phyloP scores from a whole-genome alignment of 2,113 vertebrate genomes.

The Lates calcarifer region DNA sequence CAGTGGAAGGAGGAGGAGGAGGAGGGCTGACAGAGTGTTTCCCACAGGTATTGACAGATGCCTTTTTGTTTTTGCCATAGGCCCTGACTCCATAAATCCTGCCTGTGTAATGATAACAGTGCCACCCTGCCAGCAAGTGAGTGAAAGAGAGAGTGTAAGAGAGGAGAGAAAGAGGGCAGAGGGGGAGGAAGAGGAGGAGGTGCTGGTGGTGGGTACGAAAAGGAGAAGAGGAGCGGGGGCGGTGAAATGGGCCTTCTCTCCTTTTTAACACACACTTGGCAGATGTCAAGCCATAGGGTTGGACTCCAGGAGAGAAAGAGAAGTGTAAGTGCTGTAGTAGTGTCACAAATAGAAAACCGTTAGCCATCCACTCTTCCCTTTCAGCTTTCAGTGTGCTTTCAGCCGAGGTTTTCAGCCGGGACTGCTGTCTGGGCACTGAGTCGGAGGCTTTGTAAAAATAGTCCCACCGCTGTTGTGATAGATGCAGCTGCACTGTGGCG shows the following conservation, averaged over 20 bases:
- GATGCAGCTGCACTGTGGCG: constrained; percentile 83
- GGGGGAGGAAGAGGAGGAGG: constrained; percentile 78
- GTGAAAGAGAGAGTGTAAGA: constrained; percentile 83
- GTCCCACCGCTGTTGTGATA: constrained; percentile 81
- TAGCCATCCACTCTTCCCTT: constrained; percentile 68
- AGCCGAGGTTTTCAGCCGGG: constrained; percentile 70
- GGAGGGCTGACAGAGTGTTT: constrained; percentile 85
- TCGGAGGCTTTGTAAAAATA: constrained; percentile 80
- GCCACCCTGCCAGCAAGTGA: constrained; percentile 94
- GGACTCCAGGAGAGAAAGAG: constrained; percentile 73
- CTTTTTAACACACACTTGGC: constrained; percentile 81
- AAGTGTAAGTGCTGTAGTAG: constrained; percentile 68
- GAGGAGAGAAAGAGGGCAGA: constrained; percentile 59
- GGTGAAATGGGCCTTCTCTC: constrained; percentile 72
- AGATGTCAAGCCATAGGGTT: constrained; percentile 78
- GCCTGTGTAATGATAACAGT: constrained; percentile 94
- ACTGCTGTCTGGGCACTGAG: constrained; percentile 72
- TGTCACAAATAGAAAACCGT: constrained; percentile 78
- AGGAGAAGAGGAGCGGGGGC: constrained; percentile 73
- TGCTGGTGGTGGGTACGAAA: constrained; percentile 55
- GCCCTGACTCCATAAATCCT: constrained; percentile 97
- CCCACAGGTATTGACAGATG: constrained; percentile 99
- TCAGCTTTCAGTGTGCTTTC: constrained; percentile 68
- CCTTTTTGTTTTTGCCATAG: constrained; percentile 96
- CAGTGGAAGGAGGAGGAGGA: constrained; percentile 68